phyloP scores from a whole-genome alignment of 2,888 invertebrate species.

The Caenorhabditis sp. region DNA sequence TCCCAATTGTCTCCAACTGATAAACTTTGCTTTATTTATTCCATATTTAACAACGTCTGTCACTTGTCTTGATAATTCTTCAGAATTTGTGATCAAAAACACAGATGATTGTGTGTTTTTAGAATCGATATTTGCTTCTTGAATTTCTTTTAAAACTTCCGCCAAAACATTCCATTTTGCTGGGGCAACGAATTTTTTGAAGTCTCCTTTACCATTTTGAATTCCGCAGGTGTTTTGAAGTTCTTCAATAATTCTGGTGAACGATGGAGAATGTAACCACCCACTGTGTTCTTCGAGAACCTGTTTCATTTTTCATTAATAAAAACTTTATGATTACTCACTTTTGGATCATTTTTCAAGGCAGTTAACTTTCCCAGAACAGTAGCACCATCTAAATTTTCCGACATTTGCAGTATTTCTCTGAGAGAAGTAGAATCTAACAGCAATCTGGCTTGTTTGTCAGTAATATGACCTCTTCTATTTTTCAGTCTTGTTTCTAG shows the following conservation, averaged over 20 bases:
- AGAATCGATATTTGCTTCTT: slow-evolving; percentile 33
- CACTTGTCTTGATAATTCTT: slow-evolving; percentile 58
- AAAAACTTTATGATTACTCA: slow-evolving; percentile 10
- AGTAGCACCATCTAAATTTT: slow-evolving; percentile 62
- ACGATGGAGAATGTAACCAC: slow-evolving; percentile 65
- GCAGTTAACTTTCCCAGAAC: slow-evolving; percentile 38
- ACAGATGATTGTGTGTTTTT: slow-evolving; percentile 50
- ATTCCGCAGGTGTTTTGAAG: slow-evolving; percentile 49
- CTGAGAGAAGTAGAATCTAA: slow-evolving; percentile 57
- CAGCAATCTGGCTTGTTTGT: slow-evolving; percentile 61
- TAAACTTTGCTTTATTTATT: slow-evolving; percentile 45
- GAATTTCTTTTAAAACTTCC: slow-evolving; percentile 55
- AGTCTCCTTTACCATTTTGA: slow-evolving; percentile 40
- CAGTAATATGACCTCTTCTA: slow-evolving; percentile 39
- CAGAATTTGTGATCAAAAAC: slow-evolving; percentile 57
- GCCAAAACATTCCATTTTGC: slow-evolving; percentile 64
- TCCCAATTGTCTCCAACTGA: slow-evolving; percentile 34
- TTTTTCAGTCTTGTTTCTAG: slow-evolving; percentile 41
- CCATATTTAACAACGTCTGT: slow-evolving; percentile 57
- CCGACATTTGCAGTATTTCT: slow-evolving; percentile 58
- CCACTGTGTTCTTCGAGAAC: slow-evolving; percentile 61
- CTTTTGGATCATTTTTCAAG: slow-evolving; percentile 57
- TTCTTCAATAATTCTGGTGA: slow-evolving; percentile 56
- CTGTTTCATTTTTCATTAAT: slow-evolving; percentile 11
- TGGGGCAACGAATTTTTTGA: slow-evolving; percentile 45